Base-by-base conservation (phyloP, 2,888 invertebrate species). In the Petrophora chlorosata region DNA sequence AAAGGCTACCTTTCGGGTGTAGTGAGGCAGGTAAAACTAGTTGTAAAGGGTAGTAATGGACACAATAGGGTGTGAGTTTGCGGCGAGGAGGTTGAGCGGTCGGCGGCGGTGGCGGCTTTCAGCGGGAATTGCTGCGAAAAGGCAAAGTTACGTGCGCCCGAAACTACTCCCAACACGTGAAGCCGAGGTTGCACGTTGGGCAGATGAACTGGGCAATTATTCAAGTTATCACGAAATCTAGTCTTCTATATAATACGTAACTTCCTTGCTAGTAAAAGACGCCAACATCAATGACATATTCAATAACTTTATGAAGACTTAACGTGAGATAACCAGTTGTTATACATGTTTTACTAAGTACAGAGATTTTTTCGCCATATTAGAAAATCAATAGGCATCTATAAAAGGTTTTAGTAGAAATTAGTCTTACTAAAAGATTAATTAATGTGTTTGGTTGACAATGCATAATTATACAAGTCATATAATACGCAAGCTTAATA, bases 61-160 rank as follows among this genome's bases (percentile, higher is more conserved):
- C 73, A 77, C 73, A 78, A 76, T 72, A 72, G 75, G 73, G 78
- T 73, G 76, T 69, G 76, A 78, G 77, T 74, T 76, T 76, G 79
- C 59, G 80, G 75, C 53, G 53, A 72, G 70, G 73, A 76, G 74
- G 64, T 63, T 65, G 67, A 60, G 62, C 67, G 72, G 65, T 67
- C 73, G 73, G 70, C 66, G 64, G 67, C 73, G 73, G 70, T 65
- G 64, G 67, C 67, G 59, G 73, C 73, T 76, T 76, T 79, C 71
- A 70, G 65, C 65, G 70, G 67, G 73, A 73, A 79, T 76, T 69
- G 70, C 70, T 73, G 63, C 70, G 73, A 76, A 76, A 79, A 76
- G 77, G 74, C 73, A 74, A 77, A 80, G 76, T 81, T 79, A 79
- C 71, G 72, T 70, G 68, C 63, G 64, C 69, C 69, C 67, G 56